Evolutionary conservation across 2,113 vertebrate genomes (phyloP).

Genomic region (Orthonyx spaldingii): DNA sequence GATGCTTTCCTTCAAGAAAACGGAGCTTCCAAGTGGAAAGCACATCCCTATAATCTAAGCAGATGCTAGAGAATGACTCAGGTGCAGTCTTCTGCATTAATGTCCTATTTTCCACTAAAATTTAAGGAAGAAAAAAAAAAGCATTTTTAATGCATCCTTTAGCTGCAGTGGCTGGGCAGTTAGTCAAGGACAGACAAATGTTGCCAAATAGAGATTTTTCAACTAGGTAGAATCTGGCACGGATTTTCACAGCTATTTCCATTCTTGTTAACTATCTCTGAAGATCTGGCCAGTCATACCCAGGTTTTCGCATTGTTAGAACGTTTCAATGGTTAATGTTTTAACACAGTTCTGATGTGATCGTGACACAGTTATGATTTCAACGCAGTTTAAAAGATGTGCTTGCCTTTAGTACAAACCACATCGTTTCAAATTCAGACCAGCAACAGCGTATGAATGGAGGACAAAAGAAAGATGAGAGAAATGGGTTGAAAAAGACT

Average conservation of each 20-base stretch:
- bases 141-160: neutral
- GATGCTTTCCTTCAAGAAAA: conserved; percentile 38
- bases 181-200: neutral
- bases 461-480: conserved; percentile 3
- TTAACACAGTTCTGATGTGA: neutral
- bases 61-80: conserved; percentile 1
- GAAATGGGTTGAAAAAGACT: neutral
- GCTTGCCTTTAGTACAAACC: neutral
- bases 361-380: neutral
- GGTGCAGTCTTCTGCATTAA: neutral
- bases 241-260: neutral
- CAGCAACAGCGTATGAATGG: neutral
- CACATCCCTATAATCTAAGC: neutral
- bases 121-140: neutral
- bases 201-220: conserved; percentile 27
- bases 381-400: neutral
- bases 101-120: neutral
- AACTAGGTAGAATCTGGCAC: neutral
- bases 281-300: neutral
- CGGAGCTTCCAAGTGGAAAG: neutral
- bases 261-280: neutral
- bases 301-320: neutral
- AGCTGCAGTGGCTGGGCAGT: neutral
- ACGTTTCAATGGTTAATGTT: neutral
- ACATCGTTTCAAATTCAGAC: neutral